These are phyloP conservation scores for Argyra leucocephala DNA, from an alignment of 2,888 invertebrate species.

Conservation along the genomic window DNA sequence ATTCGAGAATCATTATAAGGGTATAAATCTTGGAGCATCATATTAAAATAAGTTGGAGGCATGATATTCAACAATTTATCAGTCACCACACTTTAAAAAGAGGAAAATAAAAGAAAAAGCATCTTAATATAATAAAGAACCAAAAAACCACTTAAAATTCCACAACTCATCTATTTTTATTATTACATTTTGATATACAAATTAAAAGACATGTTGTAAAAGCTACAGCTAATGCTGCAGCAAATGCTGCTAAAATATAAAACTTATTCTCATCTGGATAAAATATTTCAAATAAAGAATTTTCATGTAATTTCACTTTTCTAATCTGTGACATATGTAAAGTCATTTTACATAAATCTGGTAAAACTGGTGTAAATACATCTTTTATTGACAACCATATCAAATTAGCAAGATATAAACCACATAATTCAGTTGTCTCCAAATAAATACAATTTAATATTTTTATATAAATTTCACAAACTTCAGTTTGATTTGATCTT, in stretches of 20 bases:
- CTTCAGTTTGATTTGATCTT: constrained; percentile 36
- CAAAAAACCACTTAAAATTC: too few species aligned
- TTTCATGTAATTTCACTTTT: not conserved
- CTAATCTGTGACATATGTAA: not conserved
- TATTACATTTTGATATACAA: not conserved
- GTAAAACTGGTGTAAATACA: constrained; percentile 5
- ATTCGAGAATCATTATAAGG: too few species aligned
- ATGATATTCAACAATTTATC: too few species aligned
- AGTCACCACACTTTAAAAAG: too few species aligned
- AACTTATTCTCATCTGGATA: not conserved
- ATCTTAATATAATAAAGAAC: too few species aligned
- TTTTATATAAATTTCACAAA: constrained; percentile 45
- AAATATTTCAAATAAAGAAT: not conserved
- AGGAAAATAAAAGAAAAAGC: too few species aligned
- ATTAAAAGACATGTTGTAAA: not conserved
- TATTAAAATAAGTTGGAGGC: too few species aligned
- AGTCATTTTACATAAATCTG: not conserved
- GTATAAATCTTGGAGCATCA: too few species aligned
- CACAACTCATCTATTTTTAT: not conserved
- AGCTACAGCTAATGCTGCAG: not conserved
- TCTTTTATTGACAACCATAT: not conserved
- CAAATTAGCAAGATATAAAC: constrained; percentile 40
- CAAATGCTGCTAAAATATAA: not conserved
- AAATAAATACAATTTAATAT: constrained; percentile 47
- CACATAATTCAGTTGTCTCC: constrained; percentile 47